phyloP scores from a whole-genome alignment of 2,888 invertebrate species.

The Dryadula phaetusa region DNA sequence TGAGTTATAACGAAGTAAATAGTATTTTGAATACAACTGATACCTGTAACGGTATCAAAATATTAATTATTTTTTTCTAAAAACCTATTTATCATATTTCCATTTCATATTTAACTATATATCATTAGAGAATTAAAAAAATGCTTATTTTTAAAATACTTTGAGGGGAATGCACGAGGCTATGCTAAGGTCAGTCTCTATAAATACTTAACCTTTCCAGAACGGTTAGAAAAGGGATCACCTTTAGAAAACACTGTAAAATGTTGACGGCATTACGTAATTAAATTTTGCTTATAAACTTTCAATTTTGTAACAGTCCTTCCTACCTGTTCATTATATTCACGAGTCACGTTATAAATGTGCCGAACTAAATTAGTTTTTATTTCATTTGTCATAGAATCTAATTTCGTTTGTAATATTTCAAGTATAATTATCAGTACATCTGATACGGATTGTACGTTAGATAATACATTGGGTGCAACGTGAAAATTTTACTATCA shows the following conservation, averaged over 20 bases:
- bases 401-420: neutral
- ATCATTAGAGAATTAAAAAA: neutral
- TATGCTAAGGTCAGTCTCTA: constrained; percentile 3
- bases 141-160: constrained; percentile 1
- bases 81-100: too few relatives aligned
- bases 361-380: neutral
- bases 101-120: neutral
- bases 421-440: neutral
- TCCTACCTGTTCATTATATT: constrained; percentile 22
- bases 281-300: constrained; percentile 39
- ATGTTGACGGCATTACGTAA: constrained; percentile 10
- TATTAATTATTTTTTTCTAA: too few relatives aligned
- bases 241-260: constrained; percentile 15
- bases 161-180: neutral
- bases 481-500: constrained; percentile 23
- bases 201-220: neutral
- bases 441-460: constrained; percentile 11
- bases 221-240: constrained; percentile 11
- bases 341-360: constrained; percentile 15
- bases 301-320: constrained; percentile 23
- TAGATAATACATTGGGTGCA: constrained; percentile 25
- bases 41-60: too few relatives aligned
- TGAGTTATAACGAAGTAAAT: too few relatives aligned
- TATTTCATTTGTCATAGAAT: neutral
- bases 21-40: too few relatives aligned